phyloP scores from a whole-genome alignment of 2,888 invertebrate species.

The Matsumyia berberina region DNA sequence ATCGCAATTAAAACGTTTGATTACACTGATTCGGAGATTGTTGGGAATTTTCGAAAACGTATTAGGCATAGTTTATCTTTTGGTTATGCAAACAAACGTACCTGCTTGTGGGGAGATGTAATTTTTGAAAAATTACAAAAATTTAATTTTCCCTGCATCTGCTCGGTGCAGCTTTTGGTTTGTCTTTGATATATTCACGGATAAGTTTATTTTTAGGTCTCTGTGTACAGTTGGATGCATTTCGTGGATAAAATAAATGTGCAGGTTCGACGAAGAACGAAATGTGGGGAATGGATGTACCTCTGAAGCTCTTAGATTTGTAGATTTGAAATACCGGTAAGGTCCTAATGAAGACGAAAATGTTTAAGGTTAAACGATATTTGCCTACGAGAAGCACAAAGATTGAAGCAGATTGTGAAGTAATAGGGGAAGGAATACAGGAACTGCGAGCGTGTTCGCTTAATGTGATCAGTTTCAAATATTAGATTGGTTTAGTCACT shows the following conservation, averaged over 20 bases:
- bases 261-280: conserved; percentile 26
- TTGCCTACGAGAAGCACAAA: no score
- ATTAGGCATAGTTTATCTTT: conserved; percentile 29
- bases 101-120: conserved; percentile 35
- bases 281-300: conserved; percentile 25
- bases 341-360: neutral
- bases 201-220: conserved; percentile 69
- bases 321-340: neutral
- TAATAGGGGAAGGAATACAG: no score
- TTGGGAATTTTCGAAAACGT: conserved; percentile 28
- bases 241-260: conserved; percentile 68
- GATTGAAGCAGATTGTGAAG: no score
- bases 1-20: conserved; percentile 25
- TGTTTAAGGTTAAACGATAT: neutral
- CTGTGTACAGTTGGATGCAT: conserved; percentile 59
- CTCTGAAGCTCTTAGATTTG: neutral
- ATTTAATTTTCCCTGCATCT: conserved; percentile 45
- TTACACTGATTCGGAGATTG: conserved; percentile 11
- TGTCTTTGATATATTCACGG: conserved; percentile 64
- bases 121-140: conserved; percentile 14
- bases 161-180: conserved; percentile 32
- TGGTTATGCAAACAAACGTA: conserved; percentile 62
- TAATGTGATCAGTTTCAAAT: no score
- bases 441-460: no score
- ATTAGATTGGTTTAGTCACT: no score